Conservation (phyloP, 2,888 invertebrate species). For the Agrilus cyanescens region DNA sequence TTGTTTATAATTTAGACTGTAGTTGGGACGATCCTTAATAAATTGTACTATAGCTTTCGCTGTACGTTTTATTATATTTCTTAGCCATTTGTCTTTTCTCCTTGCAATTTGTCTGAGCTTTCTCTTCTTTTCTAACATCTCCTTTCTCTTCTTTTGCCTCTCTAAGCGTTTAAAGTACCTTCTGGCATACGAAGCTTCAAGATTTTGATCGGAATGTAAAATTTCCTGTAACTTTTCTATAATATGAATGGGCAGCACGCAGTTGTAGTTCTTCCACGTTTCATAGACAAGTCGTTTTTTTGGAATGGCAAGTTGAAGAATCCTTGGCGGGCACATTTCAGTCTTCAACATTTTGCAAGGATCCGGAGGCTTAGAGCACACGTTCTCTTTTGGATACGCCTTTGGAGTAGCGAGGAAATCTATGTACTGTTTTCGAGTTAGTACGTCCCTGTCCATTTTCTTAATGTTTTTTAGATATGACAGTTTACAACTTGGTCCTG, state of each 20-base stretch:
- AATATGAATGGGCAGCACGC: slow-evolving; percentile 20
- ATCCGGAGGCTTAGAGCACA: slow-evolving; percentile 1
- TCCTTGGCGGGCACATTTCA: slow-evolving; percentile 25
- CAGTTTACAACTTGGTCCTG: no score
- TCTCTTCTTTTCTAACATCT: slow-evolving; percentile 9
- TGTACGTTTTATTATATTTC: slow-evolving; percentile 10
- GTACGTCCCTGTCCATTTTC: slow-evolving; percentile 1
- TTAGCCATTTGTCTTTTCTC: slow-evolving; percentile 12
- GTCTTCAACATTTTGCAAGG: slow-evolving; percentile 5
- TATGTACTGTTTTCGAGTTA: slow-evolving; percentile 23
- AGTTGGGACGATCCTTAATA: slow-evolving; percentile 22
- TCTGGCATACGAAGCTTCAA: slow-evolving; percentile 25
- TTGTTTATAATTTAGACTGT: slow-evolving; percentile 26
- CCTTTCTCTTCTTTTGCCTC: slow-evolving; percentile 13
- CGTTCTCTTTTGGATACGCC: slow-evolving; percentile 4
- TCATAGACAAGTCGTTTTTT: slow-evolving; percentile 22
- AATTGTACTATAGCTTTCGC: slow-evolving; percentile 19
- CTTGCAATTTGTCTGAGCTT: slow-evolving; percentile 15
- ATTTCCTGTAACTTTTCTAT: slow-evolving; percentile 24
- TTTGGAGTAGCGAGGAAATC: slow-evolving; percentile 20
- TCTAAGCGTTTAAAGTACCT: slow-evolving; percentile 27
- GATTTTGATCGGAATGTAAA: slow-evolving; percentile 24
- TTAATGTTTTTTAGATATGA: slow-evolving; percentile 16
- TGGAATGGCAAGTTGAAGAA: slow-evolving; percentile 26
- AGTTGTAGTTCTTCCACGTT: slow-evolving; percentile 24